A percentile compares a stretch with the other conserved stretches of the same genome.
These are phyloP conservation scores for Megaceryle alcyon DNA, from an alignment of 2,797 vertebrate genomes.

Conservation along the genomic window DNA sequence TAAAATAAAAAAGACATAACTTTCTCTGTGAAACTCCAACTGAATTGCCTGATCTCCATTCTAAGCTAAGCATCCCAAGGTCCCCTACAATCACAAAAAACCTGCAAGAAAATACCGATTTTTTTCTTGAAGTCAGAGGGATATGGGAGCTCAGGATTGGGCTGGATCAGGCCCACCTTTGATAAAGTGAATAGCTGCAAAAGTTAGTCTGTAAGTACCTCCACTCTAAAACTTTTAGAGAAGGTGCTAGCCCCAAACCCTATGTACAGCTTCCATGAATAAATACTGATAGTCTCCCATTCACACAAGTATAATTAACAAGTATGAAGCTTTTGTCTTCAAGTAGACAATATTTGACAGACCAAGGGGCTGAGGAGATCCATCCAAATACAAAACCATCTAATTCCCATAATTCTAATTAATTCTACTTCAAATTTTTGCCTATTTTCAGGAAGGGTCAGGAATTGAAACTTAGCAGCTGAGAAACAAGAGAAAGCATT, in stretches of 20 bases:
- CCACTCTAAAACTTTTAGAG: not conserved
- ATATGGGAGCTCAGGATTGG: not conserved
- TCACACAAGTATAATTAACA: not conserved
- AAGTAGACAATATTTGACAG: not conserved
- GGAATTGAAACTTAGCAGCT: not conserved
- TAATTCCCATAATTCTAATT: not conserved
- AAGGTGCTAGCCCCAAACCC: not conserved
- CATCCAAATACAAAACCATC: not conserved
- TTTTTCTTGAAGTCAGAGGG: not conserved
- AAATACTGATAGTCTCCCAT: not conserved
- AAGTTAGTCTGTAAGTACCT: not conserved
- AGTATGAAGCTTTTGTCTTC: not conserved
- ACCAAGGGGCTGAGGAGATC: not conserved
- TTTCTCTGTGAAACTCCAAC: not conserved
- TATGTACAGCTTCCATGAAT: not conserved
- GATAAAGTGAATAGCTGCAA: not conserved
- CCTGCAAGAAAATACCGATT: not conserved
- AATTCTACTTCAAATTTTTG: not conserved
- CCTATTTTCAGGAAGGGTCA: not conserved
- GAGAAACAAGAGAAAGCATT: not conserved
- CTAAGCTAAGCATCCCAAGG: not conserved
- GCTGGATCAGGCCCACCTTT: not conserved
- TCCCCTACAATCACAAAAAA: accelerated
- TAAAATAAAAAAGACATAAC: not conserved
- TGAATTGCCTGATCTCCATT: not conserved